Conservation (phyloP, 2,113 vertebrate species). For the Cathartes aura region DNA sequence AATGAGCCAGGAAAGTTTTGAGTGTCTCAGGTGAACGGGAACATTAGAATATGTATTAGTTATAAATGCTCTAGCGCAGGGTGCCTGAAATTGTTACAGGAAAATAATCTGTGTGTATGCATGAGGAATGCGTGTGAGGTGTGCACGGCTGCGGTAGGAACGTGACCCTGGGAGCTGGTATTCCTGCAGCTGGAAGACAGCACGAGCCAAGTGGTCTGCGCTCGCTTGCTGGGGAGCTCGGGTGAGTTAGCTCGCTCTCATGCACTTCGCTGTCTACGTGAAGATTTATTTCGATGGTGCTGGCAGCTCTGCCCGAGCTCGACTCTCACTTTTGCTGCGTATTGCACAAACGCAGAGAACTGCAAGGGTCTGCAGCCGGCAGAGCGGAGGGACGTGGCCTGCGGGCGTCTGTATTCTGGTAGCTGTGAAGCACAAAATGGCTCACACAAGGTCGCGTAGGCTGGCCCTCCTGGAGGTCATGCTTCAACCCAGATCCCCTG, state of each 20-base stretch:
- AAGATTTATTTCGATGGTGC: background rate
- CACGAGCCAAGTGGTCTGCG: fast-evolving
- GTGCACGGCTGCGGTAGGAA: fast-evolving
- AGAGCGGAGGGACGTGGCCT: fast-evolving
- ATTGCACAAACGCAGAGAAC: fast-evolving
- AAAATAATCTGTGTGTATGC: background rate
- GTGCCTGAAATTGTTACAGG: constrained; percentile 4
- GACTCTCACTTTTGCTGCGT: background rate
- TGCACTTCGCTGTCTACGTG: fast-evolving
- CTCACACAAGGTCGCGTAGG: fast-evolving
- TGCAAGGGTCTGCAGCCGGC: background rate
- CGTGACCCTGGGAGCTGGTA: background rate
- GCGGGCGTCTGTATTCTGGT: fast-evolving
- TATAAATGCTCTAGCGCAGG: background rate
- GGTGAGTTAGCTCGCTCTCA: fast-evolving
- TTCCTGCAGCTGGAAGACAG: background rate
- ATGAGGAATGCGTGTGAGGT: background rate
- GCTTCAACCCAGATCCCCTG: background rate
- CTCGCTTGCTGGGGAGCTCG: background rate
- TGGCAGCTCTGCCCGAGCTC: background rate
- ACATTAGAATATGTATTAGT: constrained; percentile 43
- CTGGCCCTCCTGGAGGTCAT: fast-evolving
- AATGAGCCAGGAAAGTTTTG: constrained; percentile 32
- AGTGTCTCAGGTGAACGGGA: constrained; percentile 30
- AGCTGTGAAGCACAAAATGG: background rate